Conservation (phyloP, 2,888 invertebrate species). For the Eupithecia centaureata region DNA sequence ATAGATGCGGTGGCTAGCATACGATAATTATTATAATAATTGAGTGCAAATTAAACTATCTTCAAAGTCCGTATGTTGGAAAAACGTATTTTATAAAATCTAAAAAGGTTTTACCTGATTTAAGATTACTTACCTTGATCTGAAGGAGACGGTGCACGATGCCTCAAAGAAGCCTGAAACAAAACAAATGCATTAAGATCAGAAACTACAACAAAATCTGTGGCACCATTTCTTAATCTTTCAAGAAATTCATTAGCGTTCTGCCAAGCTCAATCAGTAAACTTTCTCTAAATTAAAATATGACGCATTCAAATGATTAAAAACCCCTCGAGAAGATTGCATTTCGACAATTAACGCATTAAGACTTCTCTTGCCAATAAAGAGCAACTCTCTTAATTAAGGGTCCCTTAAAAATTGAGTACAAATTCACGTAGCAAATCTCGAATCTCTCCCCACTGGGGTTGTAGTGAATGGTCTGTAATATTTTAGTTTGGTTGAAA, state of each 20-base stretch:
- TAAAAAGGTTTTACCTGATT: background rate
- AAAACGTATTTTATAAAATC: too few relatives aligned
- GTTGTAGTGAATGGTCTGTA: constrained; percentile 81
- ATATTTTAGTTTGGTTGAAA: constrained; percentile 84
- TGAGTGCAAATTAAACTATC: background rate
- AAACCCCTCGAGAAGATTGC: constrained; percentile 79
- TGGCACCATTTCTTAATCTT: constrained; percentile 17
- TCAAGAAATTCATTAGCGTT: constrained; percentile 65
- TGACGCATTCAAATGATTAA: constrained; percentile 78
- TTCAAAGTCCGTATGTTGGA: background rate
- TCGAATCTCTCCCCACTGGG: constrained; percentile 65
- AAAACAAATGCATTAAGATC: constrained; percentile 47
- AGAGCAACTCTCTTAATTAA: constrained; percentile 82
- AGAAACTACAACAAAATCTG: constrained; percentile 7
- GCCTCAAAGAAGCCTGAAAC: constrained; percentile 78
- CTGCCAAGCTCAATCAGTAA: constrained; percentile 55
- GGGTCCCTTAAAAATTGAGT: constrained; percentile 83
- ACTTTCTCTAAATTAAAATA: constrained; percentile 72
- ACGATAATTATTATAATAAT: background rate
- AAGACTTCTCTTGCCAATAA: constrained; percentile 80
- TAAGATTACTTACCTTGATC: constrained; percentile 68
- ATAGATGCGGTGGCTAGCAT: background rate
- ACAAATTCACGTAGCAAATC: constrained; percentile 82
- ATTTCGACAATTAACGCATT: constrained; percentile 84
- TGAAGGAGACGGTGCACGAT: constrained; percentile 72